phyloP scores from a whole-genome alignment of 2,113 vertebrate genomes.

The Gymnocephalus cernua region DNA sequence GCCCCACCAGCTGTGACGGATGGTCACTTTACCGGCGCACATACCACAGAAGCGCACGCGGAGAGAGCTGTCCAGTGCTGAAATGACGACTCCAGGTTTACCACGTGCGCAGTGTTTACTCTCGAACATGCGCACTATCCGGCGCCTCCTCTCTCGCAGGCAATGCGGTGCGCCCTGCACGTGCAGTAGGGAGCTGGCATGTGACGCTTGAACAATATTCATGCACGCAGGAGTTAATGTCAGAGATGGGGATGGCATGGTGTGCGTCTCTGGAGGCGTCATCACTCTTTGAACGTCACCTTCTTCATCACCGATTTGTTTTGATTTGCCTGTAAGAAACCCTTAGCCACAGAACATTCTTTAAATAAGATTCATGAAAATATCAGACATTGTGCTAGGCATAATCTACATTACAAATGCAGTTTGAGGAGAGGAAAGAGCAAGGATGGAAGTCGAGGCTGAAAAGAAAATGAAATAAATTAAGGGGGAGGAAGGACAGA shows the following conservation, averaged over 20 bases:
- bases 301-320: conserved; percentile 44
- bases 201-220: conserved; percentile 74
- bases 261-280: conserved; percentile 47
- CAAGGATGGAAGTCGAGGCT: not conserved
- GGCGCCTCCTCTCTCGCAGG: conserved; percentile 50
- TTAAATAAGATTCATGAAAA: not conserved
- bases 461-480: conserved; percentile 17
- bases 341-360: not conserved
- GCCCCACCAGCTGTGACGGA: conserved; percentile 14
- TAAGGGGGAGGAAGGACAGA: conserved; percentile 17
- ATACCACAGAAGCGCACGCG: conserved; percentile 10
- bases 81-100: conserved; percentile 55
- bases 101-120: conserved; percentile 50
- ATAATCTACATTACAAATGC: conserved; percentile 3
- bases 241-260: conserved; percentile 27
- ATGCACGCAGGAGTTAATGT: conserved; percentile 53
- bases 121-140: conserved; percentile 69
- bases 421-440: not conserved
- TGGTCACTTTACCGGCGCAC: conserved; percentile 17
- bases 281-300: conserved; percentile 66
- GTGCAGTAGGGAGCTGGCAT: conserved; percentile 72
- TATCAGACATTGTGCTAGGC: not conserved
- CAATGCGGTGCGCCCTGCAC: conserved; percentile 68
- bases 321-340: conserved; percentile 24
- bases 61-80: conserved; percentile 89